Evolutionary conservation across 2,797 vertebrate genomes (phyloP).

Genomic region (Pseudochaenichthys georgianus): DNA sequence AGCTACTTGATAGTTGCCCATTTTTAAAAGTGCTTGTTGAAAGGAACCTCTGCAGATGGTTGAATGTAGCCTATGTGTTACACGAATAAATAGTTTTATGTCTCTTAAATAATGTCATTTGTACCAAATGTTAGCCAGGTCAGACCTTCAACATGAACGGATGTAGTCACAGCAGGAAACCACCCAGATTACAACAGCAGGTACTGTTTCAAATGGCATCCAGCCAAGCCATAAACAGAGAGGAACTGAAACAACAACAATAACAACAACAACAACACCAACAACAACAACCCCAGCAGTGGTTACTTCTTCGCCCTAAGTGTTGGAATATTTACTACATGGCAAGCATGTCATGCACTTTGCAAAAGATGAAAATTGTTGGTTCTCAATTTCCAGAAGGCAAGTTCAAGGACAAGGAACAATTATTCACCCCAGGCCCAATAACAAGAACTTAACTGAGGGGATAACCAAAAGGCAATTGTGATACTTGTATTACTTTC

Average conservation of each 20-base stretch:
- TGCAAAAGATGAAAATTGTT: constrained; percentile 7
- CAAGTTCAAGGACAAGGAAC: constrained; percentile 19
- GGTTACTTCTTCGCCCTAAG: not conserved
- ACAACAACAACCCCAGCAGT: not conserved
- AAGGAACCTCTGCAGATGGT: constrained; percentile 11
- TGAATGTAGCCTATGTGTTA: constrained; percentile 20
- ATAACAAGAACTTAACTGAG: constrained; percentile 23
- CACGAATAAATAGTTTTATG: constrained; percentile 34
- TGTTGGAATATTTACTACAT: constrained; percentile 8
- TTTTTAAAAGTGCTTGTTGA: constrained; percentile 1
- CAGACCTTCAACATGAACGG: constrained; percentile 32
- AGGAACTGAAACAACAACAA: not conserved
- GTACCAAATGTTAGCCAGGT: constrained; percentile 10
- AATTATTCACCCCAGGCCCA: constrained; percentile 24
- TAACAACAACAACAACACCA: not conserved
- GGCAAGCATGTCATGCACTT: constrained; percentile 17
- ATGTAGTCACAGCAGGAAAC: constrained; percentile 36
- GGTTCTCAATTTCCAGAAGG: not conserved
- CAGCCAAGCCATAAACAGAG: not conserved
- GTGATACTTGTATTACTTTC: constrained; percentile 40
- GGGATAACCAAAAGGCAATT: constrained; percentile 33
- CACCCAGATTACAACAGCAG: constrained; percentile 19
- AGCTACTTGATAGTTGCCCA: constrained; percentile 1
- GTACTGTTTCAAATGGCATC: constrained; percentile 19
- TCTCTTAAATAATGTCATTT: constrained; percentile 15